Conservation (phyloP, 2,888 invertebrate species). For the Pecten maximus region DNA sequence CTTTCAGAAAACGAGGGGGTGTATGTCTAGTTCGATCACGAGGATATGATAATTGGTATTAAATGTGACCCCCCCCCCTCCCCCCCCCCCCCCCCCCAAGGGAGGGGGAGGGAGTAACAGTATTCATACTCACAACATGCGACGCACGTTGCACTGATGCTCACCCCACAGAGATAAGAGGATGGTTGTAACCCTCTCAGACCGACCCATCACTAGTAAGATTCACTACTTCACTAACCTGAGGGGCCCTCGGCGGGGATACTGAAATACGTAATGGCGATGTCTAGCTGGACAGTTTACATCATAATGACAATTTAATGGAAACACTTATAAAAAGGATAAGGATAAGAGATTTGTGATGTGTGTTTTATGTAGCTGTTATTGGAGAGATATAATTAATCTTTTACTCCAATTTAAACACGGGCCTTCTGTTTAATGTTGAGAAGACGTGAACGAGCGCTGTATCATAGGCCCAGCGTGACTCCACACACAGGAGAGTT, state of each 20-base stretch:
- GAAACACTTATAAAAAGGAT: neutral
- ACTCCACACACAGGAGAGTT: conserved; percentile 20
- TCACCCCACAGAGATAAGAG: conserved; percentile 27
- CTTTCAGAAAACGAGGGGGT: neutral
- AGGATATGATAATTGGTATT: neutral
- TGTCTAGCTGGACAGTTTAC: neutral
- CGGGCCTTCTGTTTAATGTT: neutral
- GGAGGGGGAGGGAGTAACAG: neutral
- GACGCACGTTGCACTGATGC: conserved; percentile 1
- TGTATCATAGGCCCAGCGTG: conserved; percentile 14
- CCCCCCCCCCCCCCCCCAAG: too few species aligned
- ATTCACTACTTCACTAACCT: neutral
- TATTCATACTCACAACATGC: neutral
- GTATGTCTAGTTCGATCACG: neutral
- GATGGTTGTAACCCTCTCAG: conserved; percentile 21
- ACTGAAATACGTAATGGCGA: neutral
- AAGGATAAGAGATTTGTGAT: neutral
- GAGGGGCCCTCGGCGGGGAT: neutral
- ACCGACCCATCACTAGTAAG: neutral
- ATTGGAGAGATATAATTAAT: neutral
- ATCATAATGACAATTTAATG: neutral
- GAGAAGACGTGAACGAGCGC: neutral
- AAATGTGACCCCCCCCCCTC: conserved; percentile 8
- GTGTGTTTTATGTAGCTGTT: neutral
- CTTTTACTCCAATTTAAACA: neutral